A percentile compares a stretch with the other conserved stretches of the same genome.
phyloP scores from a whole-genome alignment of 2,888 invertebrate genomes.

The Tetragonula carbonaria region DNA sequence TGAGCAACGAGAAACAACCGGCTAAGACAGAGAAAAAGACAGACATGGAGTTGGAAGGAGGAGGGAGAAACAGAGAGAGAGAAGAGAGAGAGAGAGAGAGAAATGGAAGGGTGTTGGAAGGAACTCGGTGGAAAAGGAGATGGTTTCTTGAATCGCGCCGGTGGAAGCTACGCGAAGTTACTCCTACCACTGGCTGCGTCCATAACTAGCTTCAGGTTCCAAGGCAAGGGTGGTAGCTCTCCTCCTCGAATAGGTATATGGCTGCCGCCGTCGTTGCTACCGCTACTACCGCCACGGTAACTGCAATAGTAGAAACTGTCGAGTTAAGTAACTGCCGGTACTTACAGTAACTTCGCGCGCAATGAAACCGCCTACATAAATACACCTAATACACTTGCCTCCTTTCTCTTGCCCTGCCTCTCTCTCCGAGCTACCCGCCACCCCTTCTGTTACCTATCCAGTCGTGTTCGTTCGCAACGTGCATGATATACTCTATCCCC shows the following conservation, averaged over 20 bases:
- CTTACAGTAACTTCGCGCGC: slow-evolving; percentile 82
- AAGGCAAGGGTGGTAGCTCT: slow-evolving; percentile 66
- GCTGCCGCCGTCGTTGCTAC: slow-evolving; percentile 55
- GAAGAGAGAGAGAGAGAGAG: not conserved
- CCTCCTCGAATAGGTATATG: slow-evolving; percentile 60
- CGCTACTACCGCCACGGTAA: slow-evolving; percentile 57
- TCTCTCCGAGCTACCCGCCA: slow-evolving; percentile 19
- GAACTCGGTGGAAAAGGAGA: slow-evolving; percentile 58
- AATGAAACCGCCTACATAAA: slow-evolving; percentile 82
- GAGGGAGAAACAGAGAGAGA: slow-evolving; percentile 41
- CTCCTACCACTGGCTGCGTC: slow-evolving; percentile 55
- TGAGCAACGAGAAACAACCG: slow-evolving; percentile 64
- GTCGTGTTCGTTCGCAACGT: slow-evolving; percentile 46
- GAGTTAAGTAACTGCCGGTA: slow-evolving; percentile 82
- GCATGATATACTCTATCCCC: slow-evolving; percentile 56
- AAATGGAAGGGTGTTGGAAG: slow-evolving; percentile 34
- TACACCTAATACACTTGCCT: slow-evolving; percentile 76
- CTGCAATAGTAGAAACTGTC: slow-evolving; percentile 80
- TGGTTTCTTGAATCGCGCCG: slow-evolving; percentile 64
- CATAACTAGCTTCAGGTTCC: slow-evolving; percentile 72
- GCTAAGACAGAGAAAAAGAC: slow-evolving; percentile 38
- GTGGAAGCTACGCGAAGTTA: slow-evolving; percentile 61
- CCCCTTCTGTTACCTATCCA: slow-evolving; percentile 41
- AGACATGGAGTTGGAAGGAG: slow-evolving; percentile 33
- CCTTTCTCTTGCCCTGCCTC: slow-evolving; percentile 47